Evolutionary conservation across 64 coral and sea anemone species (phyloP).

Genomic region (Stylophora pistillata): DNA sequence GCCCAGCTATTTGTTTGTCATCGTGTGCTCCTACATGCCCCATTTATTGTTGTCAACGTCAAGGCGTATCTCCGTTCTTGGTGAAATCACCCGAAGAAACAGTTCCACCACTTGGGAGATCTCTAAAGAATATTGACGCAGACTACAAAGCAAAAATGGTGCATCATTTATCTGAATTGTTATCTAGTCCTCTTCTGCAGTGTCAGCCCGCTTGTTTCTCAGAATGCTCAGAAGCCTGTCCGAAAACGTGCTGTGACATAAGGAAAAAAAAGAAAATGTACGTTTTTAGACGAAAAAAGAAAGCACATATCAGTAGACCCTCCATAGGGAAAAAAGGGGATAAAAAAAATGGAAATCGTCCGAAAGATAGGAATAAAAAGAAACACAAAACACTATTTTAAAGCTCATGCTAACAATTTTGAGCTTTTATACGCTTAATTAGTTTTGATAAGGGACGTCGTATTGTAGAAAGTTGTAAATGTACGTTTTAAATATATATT

Average conservation of each 20-base stretch:
- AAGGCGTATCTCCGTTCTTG: not conserved
- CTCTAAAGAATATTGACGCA: not conserved
- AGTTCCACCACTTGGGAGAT: constrained; percentile 14
- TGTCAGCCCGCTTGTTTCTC: constrained; percentile 1
- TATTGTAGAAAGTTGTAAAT: no score
- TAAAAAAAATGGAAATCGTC: not conserved
- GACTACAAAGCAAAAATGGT: constrained; percentile 32
- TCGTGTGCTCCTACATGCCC: constrained; percentile 1
- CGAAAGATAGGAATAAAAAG: not conserved
- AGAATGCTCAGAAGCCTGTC: constrained; percentile 14
- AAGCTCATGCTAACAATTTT: no score
- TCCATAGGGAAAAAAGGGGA: no score
- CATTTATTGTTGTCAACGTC: not conserved
- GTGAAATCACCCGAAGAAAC: not conserved
- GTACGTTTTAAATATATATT: no score
- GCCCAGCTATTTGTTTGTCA: constrained; percentile 15
- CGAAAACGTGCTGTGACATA: not conserved
- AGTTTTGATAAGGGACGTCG: no score
- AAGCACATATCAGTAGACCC: not conserved
- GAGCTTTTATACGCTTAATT: no score
- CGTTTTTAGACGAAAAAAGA: constrained; percentile 25
- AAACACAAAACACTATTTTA: no score
- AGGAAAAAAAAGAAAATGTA: constrained; percentile 18
- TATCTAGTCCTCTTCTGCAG: not conserved
- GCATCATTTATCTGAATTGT: constrained; percentile 12